Base-by-base conservation (phyloP, 2,797 vertebrate genomes). In the Gallinago nigripennis region DNA sequence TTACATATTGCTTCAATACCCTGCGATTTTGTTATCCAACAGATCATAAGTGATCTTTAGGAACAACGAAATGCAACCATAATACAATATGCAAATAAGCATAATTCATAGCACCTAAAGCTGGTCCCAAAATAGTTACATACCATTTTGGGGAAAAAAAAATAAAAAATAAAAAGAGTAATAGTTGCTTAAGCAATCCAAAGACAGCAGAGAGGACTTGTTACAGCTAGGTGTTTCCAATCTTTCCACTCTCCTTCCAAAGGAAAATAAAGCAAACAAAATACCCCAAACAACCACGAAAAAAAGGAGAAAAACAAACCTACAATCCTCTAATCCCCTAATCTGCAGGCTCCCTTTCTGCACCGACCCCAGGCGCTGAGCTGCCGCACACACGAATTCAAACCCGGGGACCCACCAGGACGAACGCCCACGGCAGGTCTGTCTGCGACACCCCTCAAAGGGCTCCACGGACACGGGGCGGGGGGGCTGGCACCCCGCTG, bases 361-460 rank as follows among this genome's bases (percentile, higher is more conserved):
- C 12, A 24, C 14, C 23, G 35, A 37, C 24, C 69, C 6, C 6
- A 25, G 33, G 11, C 12, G 4, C 31, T 53, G 16, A 39, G 30
- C 18, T 48, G 35, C 6, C 45, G 46, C 2, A 2, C 4, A 33
- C 6, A 28, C 4, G 1, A 50, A 63, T 20, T 28, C 27, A 39
- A 39, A 45, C 10, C 10, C 16, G 2, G 1, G 23, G 5, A 46
- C 8, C 16, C n/a, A 18, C 5, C 7, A 4, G 45, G 39, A 31
- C 1, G 1, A 28, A 39, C 1, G 15, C 9, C 31, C 2, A 1
- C 21, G 31, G 19, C 12, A 64, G 12, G 9, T 12, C 6, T 2
- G 24, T 20, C 25, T 16, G 35, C 4, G 5, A 39, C 35, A 33
- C 28, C 20, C 11, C 23, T 8, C 61, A 28, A 8, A 19, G 1